A percentile compares a stretch with the other conserved stretches of the same genome.
phyloP scores from a whole-genome alignment of 2,113 vertebrate species.

The Macrotus californicus region DNA sequence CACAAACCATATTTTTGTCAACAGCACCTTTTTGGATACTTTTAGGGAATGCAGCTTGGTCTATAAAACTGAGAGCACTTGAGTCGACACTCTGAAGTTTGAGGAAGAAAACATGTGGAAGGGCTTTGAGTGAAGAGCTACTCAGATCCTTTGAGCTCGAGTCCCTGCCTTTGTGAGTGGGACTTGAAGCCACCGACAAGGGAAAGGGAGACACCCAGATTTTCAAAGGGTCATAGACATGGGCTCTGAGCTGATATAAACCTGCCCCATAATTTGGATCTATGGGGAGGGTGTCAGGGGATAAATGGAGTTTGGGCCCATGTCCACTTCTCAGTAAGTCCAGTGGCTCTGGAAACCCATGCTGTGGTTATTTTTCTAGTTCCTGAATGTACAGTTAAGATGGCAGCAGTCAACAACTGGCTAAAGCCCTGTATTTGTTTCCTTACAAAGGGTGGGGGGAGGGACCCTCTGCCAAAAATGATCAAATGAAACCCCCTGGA shows the following conservation, averaged over 20 bases:
- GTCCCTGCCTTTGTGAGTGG: background rate
- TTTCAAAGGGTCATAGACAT: background rate
- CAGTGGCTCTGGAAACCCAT: background rate
- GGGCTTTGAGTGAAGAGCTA: background rate
- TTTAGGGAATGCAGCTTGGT: background rate
- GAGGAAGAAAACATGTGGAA: background rate
- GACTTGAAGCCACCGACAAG: background rate
- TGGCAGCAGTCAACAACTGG: background rate
- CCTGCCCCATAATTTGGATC: too few species aligned
- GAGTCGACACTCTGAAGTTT: background rate
- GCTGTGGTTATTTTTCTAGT: background rate
- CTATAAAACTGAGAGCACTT: background rate
- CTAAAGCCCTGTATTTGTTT: too few species aligned
- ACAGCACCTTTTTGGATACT: background rate
- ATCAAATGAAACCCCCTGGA: background rate
- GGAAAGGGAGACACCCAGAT: background rate
- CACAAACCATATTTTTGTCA: background rate
- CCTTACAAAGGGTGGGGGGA: background rate
- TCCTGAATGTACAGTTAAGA: background rate
- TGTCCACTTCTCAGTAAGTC: background rate
- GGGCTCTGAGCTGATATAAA: background rate
- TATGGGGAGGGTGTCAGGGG: fast-evolving
- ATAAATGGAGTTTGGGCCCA: background rate
- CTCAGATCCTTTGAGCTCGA: background rate
- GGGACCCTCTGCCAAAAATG: background rate